phyloP scores from a whole-genome alignment of 2,888 invertebrate species.

The Quadriops clusia region DNA sequence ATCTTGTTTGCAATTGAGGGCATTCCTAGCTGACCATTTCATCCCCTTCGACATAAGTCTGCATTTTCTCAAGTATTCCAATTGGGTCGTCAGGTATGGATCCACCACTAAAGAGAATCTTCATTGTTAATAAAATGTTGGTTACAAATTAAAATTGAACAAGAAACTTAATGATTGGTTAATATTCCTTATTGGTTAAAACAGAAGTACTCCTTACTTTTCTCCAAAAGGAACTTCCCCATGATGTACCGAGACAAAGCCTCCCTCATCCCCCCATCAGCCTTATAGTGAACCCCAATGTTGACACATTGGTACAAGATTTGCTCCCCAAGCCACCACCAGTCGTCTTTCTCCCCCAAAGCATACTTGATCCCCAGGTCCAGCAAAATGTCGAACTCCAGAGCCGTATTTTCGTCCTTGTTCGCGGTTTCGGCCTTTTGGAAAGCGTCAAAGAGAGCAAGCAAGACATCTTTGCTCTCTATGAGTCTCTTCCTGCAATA shows the following conservation, averaged over 20 bases:
- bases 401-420: constrained; percentile 15
- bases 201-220: constrained; percentile 34
- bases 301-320: constrained; percentile 39
- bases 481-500: constrained; percentile 29
- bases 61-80: constrained; percentile 21
- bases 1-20: constrained; percentile 22
- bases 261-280: constrained; percentile 41
- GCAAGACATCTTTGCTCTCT: constrained; percentile 25
- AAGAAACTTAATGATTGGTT: background rate
- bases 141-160: background rate
- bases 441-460: constrained; percentile 22
- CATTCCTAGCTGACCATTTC: constrained; percentile 35
- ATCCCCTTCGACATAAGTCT: constrained; percentile 26
- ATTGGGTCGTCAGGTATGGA: constrained; percentile 22
- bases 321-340: constrained; percentile 48
- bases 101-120: constrained; percentile 20
- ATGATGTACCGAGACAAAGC: constrained; percentile 42
- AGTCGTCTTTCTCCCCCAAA: constrained; percentile 32
- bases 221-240: constrained; percentile 42
- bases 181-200: background rate
- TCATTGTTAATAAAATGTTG: constrained; percentile 6
- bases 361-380: constrained; percentile 36
- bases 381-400: constrained; percentile 34
- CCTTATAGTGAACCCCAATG: constrained; percentile 34
- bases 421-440: constrained; percentile 24